Base-by-base conservation (phyloP, 2,888 invertebrate genomes). In the Tortrix viridana region DNA sequence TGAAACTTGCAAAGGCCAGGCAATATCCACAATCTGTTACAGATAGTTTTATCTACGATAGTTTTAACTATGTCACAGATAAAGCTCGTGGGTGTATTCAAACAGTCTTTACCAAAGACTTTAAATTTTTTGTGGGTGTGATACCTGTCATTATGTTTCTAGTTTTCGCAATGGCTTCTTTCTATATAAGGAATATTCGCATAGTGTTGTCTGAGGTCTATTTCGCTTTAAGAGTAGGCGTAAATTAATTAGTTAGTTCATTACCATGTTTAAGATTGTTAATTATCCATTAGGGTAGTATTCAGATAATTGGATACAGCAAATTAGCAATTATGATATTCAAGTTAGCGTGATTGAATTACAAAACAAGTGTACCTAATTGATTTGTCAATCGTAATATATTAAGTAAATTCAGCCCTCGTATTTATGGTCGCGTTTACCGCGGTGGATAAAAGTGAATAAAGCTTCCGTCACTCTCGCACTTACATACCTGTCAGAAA, bases 171-270 rank as follows among this genome's bases (percentile, higher is more conserved):
- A 62, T 20, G 44, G 4, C 56, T 23, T 46, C 56, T 56, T 46
- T 46, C 56, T 56, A 38, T 62, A 44, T 62, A 46, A 7, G 50
- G 50, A 46, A 38, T 56, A 62, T 62, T 62, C 62, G 62, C 56
- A 56, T 56, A 56, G 22, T 41, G 41, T 48, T 22, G 19, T n/a
- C 32, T n/a, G n/a, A 41, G 41, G 9, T 41, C 7, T 9, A 53
- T 53, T 38, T 52, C 38, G n/a, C 3, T n/a, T 32, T n/a, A 22
- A 7, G 14, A 41, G 62, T 62, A 50, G 62, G 62, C 26, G 62
- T 50, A 19, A 7, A 41, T 50, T 52, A 26, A 57, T 62, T 62
- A 47, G 38, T 62, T 44, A 44, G 41, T 19, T n/a, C 12, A 57
- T 62, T 46, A 56, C 46, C 62, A 62, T 62, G 37, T 46, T 37